Conservation (phyloP, 2,113 vertebrate genomes). For the Petaurus breviceps region DNA sequence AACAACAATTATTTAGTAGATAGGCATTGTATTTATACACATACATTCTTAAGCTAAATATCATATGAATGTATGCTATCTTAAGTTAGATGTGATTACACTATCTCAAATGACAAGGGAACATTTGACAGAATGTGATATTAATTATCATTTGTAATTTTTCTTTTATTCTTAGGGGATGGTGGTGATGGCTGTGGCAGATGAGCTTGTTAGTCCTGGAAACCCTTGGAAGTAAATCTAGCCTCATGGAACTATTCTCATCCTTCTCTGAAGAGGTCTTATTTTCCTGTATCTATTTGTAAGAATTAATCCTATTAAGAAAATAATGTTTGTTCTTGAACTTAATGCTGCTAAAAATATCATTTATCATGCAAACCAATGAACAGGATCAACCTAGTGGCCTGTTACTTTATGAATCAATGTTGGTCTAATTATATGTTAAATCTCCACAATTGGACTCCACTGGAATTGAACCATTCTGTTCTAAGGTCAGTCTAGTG, state of each 20-base stretch:
- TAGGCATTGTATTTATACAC: background rate
- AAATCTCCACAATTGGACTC: conserved; percentile 16
- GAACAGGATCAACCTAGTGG: background rate
- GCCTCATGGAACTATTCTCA: background rate
- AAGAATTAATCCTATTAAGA: conserved; percentile 19
- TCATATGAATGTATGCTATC: background rate
- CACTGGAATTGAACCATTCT: conserved; percentile 9
- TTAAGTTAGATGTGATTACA: background rate
- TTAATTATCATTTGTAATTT: background rate
- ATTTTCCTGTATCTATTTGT: background rate
- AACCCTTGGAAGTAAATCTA: background rate
- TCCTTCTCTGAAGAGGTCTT: background rate
- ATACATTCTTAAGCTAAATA: background rate
- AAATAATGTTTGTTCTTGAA: background rate
- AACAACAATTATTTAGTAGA: background rate
- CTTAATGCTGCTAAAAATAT: conserved; percentile 34
- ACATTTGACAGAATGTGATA: background rate
- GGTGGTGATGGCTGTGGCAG: background rate
- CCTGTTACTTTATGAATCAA: background rate
- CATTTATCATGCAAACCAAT: conserved; percentile 16
- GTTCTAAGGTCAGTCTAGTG: background rate
- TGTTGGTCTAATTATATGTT: conserved; percentile 28
- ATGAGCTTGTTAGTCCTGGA: background rate
- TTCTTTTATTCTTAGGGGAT: background rate
- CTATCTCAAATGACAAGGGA: background rate